A percentile compares a stretch with the other conserved stretches of the same genome.
These are phyloP conservation scores for Mastomys natalensis DNA, from an alignment of 2,113 vertebrate species.

Conservation along the genomic window DNA sequence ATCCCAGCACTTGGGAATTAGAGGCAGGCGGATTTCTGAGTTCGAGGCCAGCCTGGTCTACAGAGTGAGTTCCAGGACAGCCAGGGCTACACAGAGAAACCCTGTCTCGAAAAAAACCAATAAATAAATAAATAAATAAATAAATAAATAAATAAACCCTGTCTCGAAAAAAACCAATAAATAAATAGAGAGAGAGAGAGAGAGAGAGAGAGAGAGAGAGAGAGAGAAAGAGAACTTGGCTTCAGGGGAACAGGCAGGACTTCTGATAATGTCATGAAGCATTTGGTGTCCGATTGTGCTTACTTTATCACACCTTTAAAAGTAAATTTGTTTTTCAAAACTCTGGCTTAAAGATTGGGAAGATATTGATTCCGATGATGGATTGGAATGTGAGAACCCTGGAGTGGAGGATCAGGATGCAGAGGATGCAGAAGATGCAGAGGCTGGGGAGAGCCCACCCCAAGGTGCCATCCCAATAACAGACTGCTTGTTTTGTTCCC, in stretches of 20 bases:
- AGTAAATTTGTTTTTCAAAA: slow-evolving; percentile 43
- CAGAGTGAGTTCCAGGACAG: too few species aligned
- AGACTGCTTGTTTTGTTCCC: slow-evolving; percentile 96
- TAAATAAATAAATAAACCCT: too few species aligned
- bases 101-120: too few species aligned
- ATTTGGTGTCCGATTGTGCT: background rate
- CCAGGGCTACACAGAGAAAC: too few species aligned
- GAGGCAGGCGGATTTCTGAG: too few species aligned
- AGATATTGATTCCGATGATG: slow-evolving; percentile 90
- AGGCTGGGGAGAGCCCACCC: slow-evolving; percentile 56
- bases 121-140: too few species aligned
- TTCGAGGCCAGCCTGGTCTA: too few species aligned
- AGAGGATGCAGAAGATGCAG: slow-evolving; percentile 77
- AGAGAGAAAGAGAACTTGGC: background rate
- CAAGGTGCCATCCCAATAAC: slow-evolving; percentile 90
- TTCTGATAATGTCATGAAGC: background rate
- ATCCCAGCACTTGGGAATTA: too few species aligned
- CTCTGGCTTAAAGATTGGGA: slow-evolving; percentile 90
- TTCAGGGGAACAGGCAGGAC: background rate
- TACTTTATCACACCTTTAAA: background rate
- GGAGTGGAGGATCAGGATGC: slow-evolving; percentile 82
- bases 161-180: too few species aligned
- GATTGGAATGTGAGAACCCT: slow-evolving; percentile 69
- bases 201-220: too few species aligned
- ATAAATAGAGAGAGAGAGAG: too few species aligned